Base-by-base conservation (phyloP, 64 coral and sea anemone genomes). In the Stylophora pistillata region DNA sequence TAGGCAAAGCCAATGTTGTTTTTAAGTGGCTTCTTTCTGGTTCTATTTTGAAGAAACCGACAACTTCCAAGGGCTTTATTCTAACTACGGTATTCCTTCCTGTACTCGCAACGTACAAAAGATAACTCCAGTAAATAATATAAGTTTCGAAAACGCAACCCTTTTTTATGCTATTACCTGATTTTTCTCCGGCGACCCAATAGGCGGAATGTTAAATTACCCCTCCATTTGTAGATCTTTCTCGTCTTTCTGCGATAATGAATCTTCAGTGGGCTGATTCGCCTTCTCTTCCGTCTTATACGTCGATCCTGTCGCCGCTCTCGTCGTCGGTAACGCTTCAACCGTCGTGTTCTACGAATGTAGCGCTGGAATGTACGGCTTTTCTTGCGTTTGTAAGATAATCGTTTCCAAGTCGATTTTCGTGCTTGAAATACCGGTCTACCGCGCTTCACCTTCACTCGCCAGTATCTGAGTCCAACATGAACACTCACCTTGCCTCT, bases 161-260 rank as follows among this genome's bases (percentile, higher is more conserved):
- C 3, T 64, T 26, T 26, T 68, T 26, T 68, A 25, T 25, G 5
- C 20, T n/a, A 10, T 69, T 53, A 84, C 80, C 80, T 84, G 61
- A 84, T 68, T 84, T 9, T 69, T 53, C 80, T 63, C 69, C 80
- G 80, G 20, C 61, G 60, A 21, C 80, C 80, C 69, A 32, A 37
- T 11, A 84, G 23, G 60, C 62, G 61, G 18, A 84, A 65, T 21
- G 80, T 84, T 65, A 63, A 69, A 13, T n/a, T 65, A 13, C 80
- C 34, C 16, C 53, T 68, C 80, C 80, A 84, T 6, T 14, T 10
- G 60, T 25, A 84, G 4, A 84, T 70, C 25, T 9, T 53, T 13
- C 80, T 64, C n/a, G 80, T 54, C 62, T 71, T 84, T 27, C 41
- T 25, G 18, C 33, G 61, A n/a, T 69, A 84, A 15, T 34, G 34